phyloP scores from a whole-genome alignment of 2,113 vertebrate species.

The Protomyctophum bolini region DNA sequence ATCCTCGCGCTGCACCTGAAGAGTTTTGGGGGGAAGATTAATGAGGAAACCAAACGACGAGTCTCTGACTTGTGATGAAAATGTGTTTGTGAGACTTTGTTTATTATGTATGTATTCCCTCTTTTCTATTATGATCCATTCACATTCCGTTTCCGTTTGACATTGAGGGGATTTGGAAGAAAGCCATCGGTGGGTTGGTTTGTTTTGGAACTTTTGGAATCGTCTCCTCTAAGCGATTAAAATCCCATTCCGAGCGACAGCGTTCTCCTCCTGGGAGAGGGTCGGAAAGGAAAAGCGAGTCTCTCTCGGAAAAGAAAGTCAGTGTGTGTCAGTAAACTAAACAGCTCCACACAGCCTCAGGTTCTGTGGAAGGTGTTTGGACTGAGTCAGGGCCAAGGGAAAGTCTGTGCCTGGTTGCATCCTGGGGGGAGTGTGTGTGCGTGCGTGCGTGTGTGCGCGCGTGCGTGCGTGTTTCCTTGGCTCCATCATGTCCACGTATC shows the following conservation, averaged over 20 bases:
- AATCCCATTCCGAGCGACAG: neutral
- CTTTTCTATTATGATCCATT: neutral
- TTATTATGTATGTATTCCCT: no score
- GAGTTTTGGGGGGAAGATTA: no score
- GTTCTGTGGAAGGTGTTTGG: constrained; percentile 50
- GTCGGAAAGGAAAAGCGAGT: no score
- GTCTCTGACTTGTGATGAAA: no score
- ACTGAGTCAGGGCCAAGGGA: constrained; percentile 44
- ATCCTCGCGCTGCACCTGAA: no score
- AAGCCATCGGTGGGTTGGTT: no score
- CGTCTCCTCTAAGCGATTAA: no score
- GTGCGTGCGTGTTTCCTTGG: neutral
- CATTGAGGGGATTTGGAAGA: no score
- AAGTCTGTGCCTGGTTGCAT: constrained; percentile 37
- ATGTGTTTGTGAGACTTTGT: no score
- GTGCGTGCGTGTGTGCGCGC: constrained; percentile 12
- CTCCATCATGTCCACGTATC: no score
- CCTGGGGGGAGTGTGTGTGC: constrained; percentile 26
- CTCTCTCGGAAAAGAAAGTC: neutral
- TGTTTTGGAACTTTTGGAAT: no score
- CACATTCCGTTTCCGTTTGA: neutral
- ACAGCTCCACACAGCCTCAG: constrained; percentile 29
- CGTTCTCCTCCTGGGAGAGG: neutral
- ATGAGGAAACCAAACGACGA: no score
- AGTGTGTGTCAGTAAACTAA: neutral